phyloP scores from a whole-genome alignment of 2,888 invertebrate species.

The Ectemnius continuus region DNA sequence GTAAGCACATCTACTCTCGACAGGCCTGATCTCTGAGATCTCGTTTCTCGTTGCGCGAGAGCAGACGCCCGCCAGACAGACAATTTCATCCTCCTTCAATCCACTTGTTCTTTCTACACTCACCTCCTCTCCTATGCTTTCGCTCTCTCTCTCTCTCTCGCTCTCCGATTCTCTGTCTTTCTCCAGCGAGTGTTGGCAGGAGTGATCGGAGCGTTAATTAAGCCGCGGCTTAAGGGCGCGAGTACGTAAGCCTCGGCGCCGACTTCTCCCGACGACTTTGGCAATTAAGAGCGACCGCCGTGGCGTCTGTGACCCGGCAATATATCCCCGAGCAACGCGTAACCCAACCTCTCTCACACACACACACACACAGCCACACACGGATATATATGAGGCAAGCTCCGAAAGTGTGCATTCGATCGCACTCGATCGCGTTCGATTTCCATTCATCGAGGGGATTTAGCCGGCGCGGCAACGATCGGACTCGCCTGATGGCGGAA shows the following conservation, averaged over 20 bases:
- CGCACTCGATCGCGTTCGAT: no score
- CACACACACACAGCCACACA: no score
- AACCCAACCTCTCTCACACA: background rate
- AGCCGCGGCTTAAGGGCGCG: constrained; percentile 17
- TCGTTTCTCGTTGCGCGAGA: constrained; percentile 12
- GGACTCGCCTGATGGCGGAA: no score
- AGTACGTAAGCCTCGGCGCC: constrained; percentile 10
- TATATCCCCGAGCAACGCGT: constrained; percentile 10
- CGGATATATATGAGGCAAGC: no score
- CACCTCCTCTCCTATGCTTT: background rate
- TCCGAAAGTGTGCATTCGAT: no score
- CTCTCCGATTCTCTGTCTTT: constrained; percentile 32
- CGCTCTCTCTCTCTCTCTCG: background rate
- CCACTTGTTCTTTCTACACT: background rate
- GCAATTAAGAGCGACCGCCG: constrained; percentile 31
- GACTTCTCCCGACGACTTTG: constrained; percentile 22
- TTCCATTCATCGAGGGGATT: no score
- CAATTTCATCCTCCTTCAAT: constrained; percentile 47
- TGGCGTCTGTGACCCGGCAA: constrained; percentile 17
- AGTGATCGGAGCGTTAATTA: constrained; percentile 36
- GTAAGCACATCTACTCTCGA: constrained; percentile 7
- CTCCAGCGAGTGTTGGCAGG: background rate
- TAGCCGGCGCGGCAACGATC: no score
- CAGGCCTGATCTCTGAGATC: no score
- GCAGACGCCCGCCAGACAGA: constrained; percentile 53